phyloP scores from a whole-genome alignment of 2,113 vertebrate genomes.

The Tragelaphus scriptus region DNA sequence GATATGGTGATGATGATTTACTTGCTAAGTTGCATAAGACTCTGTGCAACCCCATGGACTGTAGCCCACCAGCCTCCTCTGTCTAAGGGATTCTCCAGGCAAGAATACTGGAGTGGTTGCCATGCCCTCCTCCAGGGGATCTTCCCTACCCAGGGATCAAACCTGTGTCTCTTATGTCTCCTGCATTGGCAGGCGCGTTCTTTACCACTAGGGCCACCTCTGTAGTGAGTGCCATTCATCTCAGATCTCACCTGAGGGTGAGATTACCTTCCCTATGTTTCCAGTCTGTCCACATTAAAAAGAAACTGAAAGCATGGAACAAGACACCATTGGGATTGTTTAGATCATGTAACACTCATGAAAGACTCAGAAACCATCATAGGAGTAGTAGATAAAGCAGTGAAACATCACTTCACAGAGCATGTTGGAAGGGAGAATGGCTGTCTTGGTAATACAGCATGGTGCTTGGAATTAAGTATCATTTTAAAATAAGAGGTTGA shows the following conservation, averaged over 20 bases:
- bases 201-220: not conserved
- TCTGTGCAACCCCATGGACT: not conserved
- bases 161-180: not conserved
- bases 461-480: not conserved
- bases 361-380: not conserved
- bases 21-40: not conserved
- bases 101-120: not conserved
- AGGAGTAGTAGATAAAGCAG: not conserved
- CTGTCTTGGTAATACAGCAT: not conserved
- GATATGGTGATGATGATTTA: not conserved
- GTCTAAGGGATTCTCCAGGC: not conserved
- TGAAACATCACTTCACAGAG: not conserved
- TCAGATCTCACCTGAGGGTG: not conserved
- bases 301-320: not conserved
- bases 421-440: not conserved
- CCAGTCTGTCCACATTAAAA: not conserved
- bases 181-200: not conserved
- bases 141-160: not conserved
- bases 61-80: not conserved
- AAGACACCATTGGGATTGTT: not conserved
- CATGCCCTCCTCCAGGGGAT: not conserved
- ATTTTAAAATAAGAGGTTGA: slow-evolving; percentile 17
- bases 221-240: not conserved
- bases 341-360: not conserved
- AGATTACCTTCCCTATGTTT: not conserved